Percentiles rank a stretch among this genome's conserved stretches.
phyloP scores from a whole-genome alignment of 2,888 invertebrate genomes.

The Onthophagus sagittarius region DNA sequence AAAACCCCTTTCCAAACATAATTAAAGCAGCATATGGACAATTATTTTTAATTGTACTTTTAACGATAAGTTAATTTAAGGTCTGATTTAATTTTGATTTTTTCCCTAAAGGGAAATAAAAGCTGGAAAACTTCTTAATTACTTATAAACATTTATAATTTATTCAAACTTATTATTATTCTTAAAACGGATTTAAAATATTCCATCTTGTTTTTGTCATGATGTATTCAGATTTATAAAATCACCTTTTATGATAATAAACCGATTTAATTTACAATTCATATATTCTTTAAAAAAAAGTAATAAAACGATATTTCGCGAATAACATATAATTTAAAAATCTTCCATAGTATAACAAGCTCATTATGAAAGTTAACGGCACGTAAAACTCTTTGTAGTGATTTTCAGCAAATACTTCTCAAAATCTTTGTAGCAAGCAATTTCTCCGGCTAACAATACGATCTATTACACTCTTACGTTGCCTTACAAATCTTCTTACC shows the following conservation, averaged over 20 bases:
- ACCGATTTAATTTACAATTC: neutral
- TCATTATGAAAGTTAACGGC: neutral
- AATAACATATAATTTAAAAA: neutral
- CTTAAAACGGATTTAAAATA: neutral
- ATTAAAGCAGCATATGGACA: too few species aligned
- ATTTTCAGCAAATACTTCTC: neutral
- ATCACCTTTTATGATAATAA: neutral
- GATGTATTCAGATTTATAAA: too few species aligned
- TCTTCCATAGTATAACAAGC: neutral
- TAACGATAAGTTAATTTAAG: too few species aligned
- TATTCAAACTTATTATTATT: too few species aligned
- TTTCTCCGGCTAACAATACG: neutral
- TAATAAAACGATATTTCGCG: neutral
- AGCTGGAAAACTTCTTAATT: too few species aligned
- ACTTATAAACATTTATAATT: too few species aligned
- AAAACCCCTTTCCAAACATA: too few species aligned
- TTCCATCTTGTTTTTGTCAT: neutral
- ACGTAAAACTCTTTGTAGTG: neutral
- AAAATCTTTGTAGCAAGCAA: neutral
- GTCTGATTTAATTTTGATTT: too few species aligned
- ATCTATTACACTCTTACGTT: neutral
- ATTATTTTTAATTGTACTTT: too few species aligned
- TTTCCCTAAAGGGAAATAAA: too few species aligned
- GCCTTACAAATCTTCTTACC: neutral
- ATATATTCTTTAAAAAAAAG: neutral